Conservation (phyloP, 2,113 vertebrate species). For the Marcusenius ussheri region DNA sequence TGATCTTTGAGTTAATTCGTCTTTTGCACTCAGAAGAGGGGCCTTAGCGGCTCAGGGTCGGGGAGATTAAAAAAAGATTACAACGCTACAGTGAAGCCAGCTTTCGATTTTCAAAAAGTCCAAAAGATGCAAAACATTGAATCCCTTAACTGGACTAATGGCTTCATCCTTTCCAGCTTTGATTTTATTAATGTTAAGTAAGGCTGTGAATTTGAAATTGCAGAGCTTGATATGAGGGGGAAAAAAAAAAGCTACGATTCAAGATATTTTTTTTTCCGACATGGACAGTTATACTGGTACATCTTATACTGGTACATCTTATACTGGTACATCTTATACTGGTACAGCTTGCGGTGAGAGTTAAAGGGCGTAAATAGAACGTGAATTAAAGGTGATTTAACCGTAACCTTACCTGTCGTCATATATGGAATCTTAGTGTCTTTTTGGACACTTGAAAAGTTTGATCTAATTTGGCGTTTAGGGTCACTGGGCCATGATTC, state of each 20-base stretch:
- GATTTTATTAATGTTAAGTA: not conserved
- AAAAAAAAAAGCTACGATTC: not conserved
- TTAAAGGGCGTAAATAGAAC: not conserved
- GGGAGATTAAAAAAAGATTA: slow-evolving; percentile 10
- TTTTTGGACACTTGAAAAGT: not conserved
- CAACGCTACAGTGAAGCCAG: not conserved
- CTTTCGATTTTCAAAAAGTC: not conserved
- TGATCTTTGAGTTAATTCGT: not conserved
- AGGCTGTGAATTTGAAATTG: not conserved
- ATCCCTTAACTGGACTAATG: not conserved
- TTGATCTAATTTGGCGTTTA: not conserved
- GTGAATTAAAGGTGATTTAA: not conserved
- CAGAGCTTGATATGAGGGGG: not conserved
- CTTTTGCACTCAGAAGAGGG: not conserved
- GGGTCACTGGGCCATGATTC: not conserved
- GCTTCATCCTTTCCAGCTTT: not conserved
- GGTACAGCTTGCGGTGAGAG: not conserved
- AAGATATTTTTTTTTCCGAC: not conserved
- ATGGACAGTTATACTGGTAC: not conserved
- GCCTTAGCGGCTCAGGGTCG: not conserved
- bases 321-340: not conserved
- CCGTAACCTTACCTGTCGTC: not conserved
- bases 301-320: no score
- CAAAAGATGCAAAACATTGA: not conserved
- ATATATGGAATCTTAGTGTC: not conserved